Conservation (phyloP, 2,797 vertebrate species). For the Argya squamiceps region DNA sequence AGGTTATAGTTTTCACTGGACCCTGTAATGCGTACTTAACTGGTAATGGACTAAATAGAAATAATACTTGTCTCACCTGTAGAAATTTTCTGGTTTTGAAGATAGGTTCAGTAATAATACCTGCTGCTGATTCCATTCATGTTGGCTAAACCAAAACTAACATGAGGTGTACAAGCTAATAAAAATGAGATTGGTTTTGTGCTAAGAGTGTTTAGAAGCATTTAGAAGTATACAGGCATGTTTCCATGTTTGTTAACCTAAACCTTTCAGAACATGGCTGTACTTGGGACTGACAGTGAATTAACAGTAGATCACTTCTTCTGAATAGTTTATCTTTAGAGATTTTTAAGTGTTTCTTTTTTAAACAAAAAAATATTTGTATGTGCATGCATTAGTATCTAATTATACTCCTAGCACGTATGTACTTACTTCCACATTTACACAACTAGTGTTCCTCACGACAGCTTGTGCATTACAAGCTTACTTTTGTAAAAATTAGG, state of each 20-base stretch:
- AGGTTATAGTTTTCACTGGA: neutral
- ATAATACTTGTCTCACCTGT: neutral
- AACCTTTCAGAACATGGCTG: neutral
- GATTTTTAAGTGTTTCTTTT: neutral
- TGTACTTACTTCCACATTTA: neutral
- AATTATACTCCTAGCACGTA: neutral
- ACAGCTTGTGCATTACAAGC: neutral
- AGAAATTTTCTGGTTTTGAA: neutral
- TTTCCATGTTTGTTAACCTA: neutral
- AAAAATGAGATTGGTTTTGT: neutral
- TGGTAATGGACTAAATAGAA: neutral
- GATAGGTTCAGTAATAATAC: neutral
- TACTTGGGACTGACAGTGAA: neutral
- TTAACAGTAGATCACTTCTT: neutral
- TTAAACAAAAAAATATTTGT: neutral
- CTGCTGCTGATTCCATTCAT: neutral
- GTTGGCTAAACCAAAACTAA: neutral
- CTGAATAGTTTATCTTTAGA: neutral
- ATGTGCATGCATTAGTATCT: neutral
- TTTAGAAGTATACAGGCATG: neutral
- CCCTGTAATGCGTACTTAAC: neutral
- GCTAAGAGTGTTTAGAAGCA: neutral
- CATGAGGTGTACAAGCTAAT: neutral
- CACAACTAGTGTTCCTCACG: neutral
- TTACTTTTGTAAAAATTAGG: neutral